Evolutionary conservation across 2,797 vertebrate species (phyloP), one percentile per base, ranked within the genome.

Genomic region (Hemibagrus guttatus): DNA sequence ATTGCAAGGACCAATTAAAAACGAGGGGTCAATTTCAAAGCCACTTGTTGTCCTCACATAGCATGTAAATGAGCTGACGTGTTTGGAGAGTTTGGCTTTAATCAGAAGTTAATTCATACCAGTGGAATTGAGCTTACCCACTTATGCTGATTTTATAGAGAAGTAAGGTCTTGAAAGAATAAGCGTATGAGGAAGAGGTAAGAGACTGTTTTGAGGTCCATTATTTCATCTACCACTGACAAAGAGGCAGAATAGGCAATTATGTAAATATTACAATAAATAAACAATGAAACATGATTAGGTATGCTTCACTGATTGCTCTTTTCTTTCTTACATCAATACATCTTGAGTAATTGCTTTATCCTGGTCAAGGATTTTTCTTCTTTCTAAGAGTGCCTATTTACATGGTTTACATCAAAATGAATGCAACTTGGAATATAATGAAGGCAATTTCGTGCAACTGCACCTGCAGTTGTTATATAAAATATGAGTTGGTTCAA

Each of bases 1-100:
- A 94, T 94, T 94, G 93, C 92, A 86, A 91, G 88, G 86, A 89
- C 91, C 90, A n/a, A 83, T 87, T 91, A 91, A 92, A 92, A 91
- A 92, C 89, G 91, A 87, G 91, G 93, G 93, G 93, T 93, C 92
- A 93, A 92, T 93, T 91, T 92, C 86, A 91, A 92, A 92, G 93
- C 87, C 82, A 89, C 88, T 91, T 90, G 91, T 88, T 93, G 93
- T 90, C 90, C 93, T 91, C 85, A 86, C 86, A 83, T 88, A 76
- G 88, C 88, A 86, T 91, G 90, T 84, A 82, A 83, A 90, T 14
- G 26, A 87, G 61, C 64, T 46, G 61, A 78, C 16, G 68, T 74
- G 85, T 90, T 91, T 58, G 86, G 85, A 84, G 85, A 72, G 16
- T 71, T 87, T 49, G 66, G 54, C 59, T 63, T 84, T 84, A 87